Base-by-base conservation (phyloP, 2,113 vertebrate species). In the Labrus mixtus region DNA sequence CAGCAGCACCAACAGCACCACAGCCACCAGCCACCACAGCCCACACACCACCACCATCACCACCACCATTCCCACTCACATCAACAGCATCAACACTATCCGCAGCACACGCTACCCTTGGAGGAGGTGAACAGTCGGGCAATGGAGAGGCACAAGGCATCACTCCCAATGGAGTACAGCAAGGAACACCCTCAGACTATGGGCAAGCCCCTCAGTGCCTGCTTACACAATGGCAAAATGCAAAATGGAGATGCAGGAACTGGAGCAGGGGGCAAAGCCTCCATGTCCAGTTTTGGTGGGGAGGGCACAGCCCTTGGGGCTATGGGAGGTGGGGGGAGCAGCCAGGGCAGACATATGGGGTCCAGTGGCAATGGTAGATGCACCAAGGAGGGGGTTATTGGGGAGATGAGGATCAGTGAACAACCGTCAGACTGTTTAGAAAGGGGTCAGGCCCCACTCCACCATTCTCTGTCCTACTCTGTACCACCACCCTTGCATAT, bases 341-440 rank as follows among this genome's bases (percentile, higher is more conserved):
- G 66, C 89, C 95, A 91, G 77, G 92, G 15, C 43, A 92, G 91
- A 82, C 95, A 78, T 37, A 88, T 41, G 84, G 92, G 12, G 16
- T 85, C 72, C 61, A 82, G 46, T 60, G 90, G 55, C 66, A 89
- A 10, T 90, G 92, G 88, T 90, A 96, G 84, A 41, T 96, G 94
- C 94, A 96, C 95, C 92, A 97, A 91, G 82, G 83, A 74, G 57
- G 71, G 91, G 20, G 78, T 93, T 61, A 95, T 93, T 51, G 93
- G 94, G 0, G 93, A 95, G 55, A 91, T 94, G 61, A 95, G 96
- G 85, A 94, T 95, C 0, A 96, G 96, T 56, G 97, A 96, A 55
- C 95, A 96, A 84, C 96, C 96, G 37, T 84, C 95, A 1, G 97
- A 98, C 90, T 97, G 96, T 84, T 90, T 97, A 80, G 97, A 98